Conservation (phyloP, 1,140 invertebrate species). For the Heliconius himera region DNA sequence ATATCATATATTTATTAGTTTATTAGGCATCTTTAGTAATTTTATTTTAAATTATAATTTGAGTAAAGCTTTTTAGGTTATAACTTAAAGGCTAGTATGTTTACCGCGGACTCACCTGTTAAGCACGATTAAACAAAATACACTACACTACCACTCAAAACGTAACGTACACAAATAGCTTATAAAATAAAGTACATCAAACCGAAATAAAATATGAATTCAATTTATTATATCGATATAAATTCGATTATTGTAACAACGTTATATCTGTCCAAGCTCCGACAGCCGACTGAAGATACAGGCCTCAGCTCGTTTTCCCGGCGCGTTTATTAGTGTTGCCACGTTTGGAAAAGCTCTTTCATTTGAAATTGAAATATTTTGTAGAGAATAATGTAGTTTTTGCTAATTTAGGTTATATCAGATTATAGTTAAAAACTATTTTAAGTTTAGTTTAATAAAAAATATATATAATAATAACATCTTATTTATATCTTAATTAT, state of each 20-base stretch:
- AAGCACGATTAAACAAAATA: neutral
- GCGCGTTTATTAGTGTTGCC: conserved; percentile 49
- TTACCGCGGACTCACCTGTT: conserved; percentile 33
- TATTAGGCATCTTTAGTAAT: neutral
- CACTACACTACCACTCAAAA: conserved; percentile 33
- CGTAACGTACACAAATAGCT: conserved; percentile 22
- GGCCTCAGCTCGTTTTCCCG: conserved; percentile 47
- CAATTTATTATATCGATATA: conserved; percentile 40
- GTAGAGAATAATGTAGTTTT: neutral
- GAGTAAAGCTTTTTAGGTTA: conserved; percentile 12
- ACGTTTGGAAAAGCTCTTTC: conserved; percentile 35
- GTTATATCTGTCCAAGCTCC: conserved; percentile 36
- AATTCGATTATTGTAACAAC: conserved; percentile 27
- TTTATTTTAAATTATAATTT: neutral
- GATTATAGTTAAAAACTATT: too few relatives aligned
- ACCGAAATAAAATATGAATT: conserved; percentile 38
- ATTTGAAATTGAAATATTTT: neutral
- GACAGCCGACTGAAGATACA: conserved; percentile 54
- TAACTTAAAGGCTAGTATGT: neutral
- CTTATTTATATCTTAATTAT: too few relatives aligned
- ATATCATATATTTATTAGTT: neutral
- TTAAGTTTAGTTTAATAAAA: too few relatives aligned
- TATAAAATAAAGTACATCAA: conserved; percentile 39
- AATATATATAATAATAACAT: too few relatives aligned
- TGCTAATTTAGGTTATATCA: too few relatives aligned